Evolutionary conservation across 2,797 vertebrate genomes (phyloP).

Genomic region (Lepidocolaptes lacrymiger): DNA sequence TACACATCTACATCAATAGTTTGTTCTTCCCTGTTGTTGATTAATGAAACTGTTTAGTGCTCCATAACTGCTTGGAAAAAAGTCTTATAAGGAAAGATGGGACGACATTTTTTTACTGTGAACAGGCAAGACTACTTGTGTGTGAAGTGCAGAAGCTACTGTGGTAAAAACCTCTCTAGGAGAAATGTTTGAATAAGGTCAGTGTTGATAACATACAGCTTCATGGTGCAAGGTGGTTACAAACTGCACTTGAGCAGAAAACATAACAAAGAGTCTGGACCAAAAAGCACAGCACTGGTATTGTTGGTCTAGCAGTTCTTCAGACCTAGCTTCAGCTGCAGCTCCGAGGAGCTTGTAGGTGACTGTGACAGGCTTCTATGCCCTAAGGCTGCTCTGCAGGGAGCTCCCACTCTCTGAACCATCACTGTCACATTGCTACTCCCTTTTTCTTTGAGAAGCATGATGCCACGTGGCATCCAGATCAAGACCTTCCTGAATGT

Average conservation of each 20-base stretch:
- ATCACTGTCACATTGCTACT: not conserved
- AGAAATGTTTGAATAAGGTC: not conserved
- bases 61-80: not conserved
- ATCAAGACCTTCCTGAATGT: not conserved
- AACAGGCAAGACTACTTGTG: not conserved
- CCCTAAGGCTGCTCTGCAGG: not conserved
- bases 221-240: not conserved
- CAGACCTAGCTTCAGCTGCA: not conserved
- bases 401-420: not conserved
- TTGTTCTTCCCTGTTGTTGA: not conserved
- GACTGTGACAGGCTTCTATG: not conserved
- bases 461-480: not conserved
- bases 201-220: not conserved
- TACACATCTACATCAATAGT: not conserved
- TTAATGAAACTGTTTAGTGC: not conserved
- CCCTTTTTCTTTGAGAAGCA: not conserved
- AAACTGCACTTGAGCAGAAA: not conserved
- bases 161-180: not conserved
- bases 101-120: not conserved
- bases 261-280: not conserved
- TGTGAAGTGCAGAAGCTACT: not conserved
- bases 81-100: not conserved
- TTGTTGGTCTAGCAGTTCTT: not conserved
- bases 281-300: not conserved
- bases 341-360: fast-evolving